Percentiles rank a stretch among this genome's conserved stretches.
Evolutionary conservation across 2,888 invertebrate genomes (phyloP).

Genomic region (Drosophila multiciliata): DNA sequence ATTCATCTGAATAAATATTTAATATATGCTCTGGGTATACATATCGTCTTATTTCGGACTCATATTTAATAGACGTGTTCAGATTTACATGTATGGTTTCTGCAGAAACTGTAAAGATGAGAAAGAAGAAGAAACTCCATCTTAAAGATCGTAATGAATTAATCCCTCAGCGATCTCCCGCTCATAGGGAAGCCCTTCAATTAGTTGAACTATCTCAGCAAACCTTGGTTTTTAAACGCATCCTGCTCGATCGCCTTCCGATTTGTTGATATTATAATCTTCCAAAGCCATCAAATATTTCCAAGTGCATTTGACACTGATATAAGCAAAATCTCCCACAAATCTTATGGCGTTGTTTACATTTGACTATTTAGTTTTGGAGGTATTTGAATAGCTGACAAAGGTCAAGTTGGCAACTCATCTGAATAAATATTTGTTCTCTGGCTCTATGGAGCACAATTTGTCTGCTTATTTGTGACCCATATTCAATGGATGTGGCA

Average conservation of each 20-base stretch:
- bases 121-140: neutral
- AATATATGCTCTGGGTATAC: conserved; percentile 13
- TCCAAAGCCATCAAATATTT: neutral
- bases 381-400: conserved; percentile 19
- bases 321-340: conserved; percentile 2
- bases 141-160: neutral
- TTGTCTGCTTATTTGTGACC: conserved; percentile 53
- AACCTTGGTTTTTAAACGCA: neutral
- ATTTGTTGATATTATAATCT: neutral
- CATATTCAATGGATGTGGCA: conserved; percentile 56
- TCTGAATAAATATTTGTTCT: conserved; percentile 41
- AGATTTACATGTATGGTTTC: no score
- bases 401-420: conserved; percentile 59
- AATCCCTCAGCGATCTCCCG: neutral
- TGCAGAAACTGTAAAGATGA: neutral
- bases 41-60: conserved; percentile 51
- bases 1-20: conserved; percentile 48
- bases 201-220: neutral
- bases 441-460: conserved; percentile 22
- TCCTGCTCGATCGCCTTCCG: neutral
- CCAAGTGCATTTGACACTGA: neutral
- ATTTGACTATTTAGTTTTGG: conserved; percentile 32
- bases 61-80: conserved; percentile 29
- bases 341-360: conserved; percentile 5
- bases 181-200: neutral